phyloP scores from a whole-genome alignment of 2,113 vertebrate species.

The Cygnus atratus region DNA sequence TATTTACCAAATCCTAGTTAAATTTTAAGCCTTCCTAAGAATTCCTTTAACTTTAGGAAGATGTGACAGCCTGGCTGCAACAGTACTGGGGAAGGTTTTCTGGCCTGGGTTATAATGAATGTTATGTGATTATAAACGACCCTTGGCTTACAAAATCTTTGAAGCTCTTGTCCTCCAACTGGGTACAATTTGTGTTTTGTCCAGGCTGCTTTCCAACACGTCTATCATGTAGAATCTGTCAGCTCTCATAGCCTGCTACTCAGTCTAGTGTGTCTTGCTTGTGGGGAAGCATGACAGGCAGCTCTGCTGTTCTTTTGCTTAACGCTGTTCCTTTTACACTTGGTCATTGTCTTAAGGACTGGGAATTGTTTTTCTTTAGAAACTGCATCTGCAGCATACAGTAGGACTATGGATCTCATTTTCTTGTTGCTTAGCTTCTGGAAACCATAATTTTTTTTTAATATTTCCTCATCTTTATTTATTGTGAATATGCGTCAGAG shows the following conservation, averaged over 20 bases:
- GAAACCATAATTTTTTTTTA: accelerated
- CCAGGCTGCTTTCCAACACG: not conserved
- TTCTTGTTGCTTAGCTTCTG: not conserved
- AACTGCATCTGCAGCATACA: not conserved
- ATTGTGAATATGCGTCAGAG: not conserved
- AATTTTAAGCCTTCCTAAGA: not conserved
- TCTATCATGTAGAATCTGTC: not conserved
- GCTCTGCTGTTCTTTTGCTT: not conserved
- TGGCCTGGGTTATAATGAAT: not conserved
- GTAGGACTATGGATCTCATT: not conserved
- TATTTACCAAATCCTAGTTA: not conserved
- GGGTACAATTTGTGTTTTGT: not conserved
- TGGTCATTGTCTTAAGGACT: not conserved
- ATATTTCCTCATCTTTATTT: not conserved
- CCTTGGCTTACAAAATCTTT: accelerated
- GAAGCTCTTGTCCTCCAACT: not conserved
- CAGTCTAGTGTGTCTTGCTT: not conserved
- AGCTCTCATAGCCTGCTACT: not conserved
- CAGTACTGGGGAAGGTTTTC: not conserved
- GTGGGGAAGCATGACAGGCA: not conserved
- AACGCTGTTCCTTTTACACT: not conserved
- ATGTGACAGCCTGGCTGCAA: not conserved
- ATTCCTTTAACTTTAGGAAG: not conserved
- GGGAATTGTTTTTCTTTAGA: not conserved
- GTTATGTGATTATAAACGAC: not conserved